Evolutionary conservation across 2,888 invertebrate genomes (phyloP).

Genomic region (Stegophylla sp.): DNA sequence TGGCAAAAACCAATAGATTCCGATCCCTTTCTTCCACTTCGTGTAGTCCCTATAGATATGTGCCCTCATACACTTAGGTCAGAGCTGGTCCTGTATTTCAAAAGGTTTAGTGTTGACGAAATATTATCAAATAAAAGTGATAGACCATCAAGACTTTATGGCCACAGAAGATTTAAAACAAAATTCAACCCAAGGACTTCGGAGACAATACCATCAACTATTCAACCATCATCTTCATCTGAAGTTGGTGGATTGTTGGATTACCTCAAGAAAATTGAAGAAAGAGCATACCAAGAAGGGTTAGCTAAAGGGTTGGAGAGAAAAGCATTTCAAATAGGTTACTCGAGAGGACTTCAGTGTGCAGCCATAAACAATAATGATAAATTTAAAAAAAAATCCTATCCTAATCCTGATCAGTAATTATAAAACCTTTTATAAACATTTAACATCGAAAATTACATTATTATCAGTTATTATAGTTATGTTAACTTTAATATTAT

Average conservation of each 20-base stretch:
- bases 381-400: neutral
- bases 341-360: constrained; percentile 58
- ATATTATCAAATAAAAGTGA: constrained; percentile 44
- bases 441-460: too few relatives aligned
- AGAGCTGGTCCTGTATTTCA: constrained; percentile 69
- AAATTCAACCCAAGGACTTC: constrained; percentile 23
- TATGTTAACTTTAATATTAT: neutral
- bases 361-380: constrained; percentile 28
- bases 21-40: constrained; percentile 67
- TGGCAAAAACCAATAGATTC: constrained; percentile 64
- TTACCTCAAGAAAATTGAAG: constrained; percentile 60
- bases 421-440: neutral
- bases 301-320: constrained; percentile 60
- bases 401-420: constrained; percentile 24
- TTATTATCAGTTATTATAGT: neutral
- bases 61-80: constrained; percentile 71
- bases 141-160: constrained; percentile 9
- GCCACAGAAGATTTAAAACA: constrained; percentile 29
- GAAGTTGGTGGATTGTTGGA: constrained; percentile 48
- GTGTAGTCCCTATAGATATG: constrained; percentile 70
- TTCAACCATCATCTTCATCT: constrained; percentile 16
- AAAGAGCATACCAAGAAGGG: constrained; percentile 60
- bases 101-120: constrained; percentile 62
- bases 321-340: constrained; percentile 60
- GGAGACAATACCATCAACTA: neutral